phyloP scores from a whole-genome alignment of 2,888 invertebrate species.

The Andrena trimmerana region DNA sequence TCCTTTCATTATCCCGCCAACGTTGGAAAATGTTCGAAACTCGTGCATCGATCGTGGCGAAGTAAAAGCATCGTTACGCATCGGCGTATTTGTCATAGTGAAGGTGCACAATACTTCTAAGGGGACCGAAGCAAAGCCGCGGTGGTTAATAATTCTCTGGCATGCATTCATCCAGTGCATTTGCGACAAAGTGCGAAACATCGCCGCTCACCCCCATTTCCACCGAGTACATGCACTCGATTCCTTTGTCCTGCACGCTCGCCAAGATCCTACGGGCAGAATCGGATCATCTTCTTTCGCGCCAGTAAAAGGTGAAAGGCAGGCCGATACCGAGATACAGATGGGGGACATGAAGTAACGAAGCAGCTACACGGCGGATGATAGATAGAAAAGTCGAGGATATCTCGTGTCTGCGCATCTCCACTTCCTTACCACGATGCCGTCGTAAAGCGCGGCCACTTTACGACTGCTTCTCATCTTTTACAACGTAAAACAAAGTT shows the following conservation, averaged over 20 bases:
- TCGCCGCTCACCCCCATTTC: not conserved
- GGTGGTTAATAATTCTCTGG: constrained; percentile 7
- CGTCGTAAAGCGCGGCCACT: not conserved
- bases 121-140: not conserved
- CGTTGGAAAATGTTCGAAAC: not conserved
- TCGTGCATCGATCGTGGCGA: not conserved
- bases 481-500: not conserved
- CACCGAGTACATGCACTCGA: constrained; percentile 1
- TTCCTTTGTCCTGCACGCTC: constrained; percentile 23
- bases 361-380: constrained; percentile 20
- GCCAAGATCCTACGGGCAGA: constrained; percentile 1
- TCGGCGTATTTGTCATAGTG: not conserved
- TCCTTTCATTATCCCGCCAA: not conserved
- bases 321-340: constrained; percentile 20
- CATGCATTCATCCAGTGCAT: constrained; percentile 17
- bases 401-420: not conserved
- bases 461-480: constrained; percentile 13
- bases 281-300: constrained; percentile 35
- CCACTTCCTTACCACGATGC: not conserved
- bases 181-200: constrained; percentile 35
- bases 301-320: constrained; percentile 40
- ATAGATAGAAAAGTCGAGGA: constrained; percentile 4
- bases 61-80: not conserved
- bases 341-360: constrained; percentile 30
- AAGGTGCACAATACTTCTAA: not conserved